Evolutionary conservation across 2,113 vertebrate genomes (phyloP), one percentile per base, ranked within the genome.

Genomic region (Urocitellus parryii): DNA sequence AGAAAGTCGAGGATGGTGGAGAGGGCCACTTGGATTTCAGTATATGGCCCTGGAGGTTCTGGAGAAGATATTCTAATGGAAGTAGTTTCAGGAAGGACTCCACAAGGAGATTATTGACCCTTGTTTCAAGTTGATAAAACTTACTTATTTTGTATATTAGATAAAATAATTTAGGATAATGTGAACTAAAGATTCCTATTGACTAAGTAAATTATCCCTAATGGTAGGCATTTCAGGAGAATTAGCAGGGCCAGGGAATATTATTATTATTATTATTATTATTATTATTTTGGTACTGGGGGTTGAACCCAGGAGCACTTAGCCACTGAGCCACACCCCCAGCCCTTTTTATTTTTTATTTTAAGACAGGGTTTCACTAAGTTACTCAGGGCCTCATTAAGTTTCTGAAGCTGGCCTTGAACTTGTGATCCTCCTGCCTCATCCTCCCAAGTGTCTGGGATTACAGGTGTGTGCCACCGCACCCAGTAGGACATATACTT

Each of bases 141-240:
- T 17, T 58, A 48, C 32, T 14, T 88, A 4, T 37, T 8, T 61
- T 91, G 32, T 27, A 1, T 79, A 89, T 88, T 73, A 79, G 53
- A 8, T 67, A 58, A 83, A 5, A 8, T 48, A 58, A 68, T 76
- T 5, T 42, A 87, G 39, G 5, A 39, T 39, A 32, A 76, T 67
- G 5, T 67, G 34, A 68, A 29, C 58, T 51, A 45, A 83, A 61
- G 12, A 1, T 42, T 85, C 17, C 37, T 76, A 48, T 86, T 68
- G 63, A 72, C 25, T 76, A 22, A 83, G 27, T 48, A 37, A 27
- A 65, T 79, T 88, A 73, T 84, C 39, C 51, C 27, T 68, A n/a
- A 25, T 58, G 6, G 48, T n/a, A 95, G 25, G 27, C 89, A 58
- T 73, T 92, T 65, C 39, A 95, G 85, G 16, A 79, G 78, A 96